A percentile compares a stretch with the other conserved stretches of the same genome.
phyloP scores from a whole-genome alignment of 2,113 vertebrate genomes.

The Sciurus niger region DNA sequence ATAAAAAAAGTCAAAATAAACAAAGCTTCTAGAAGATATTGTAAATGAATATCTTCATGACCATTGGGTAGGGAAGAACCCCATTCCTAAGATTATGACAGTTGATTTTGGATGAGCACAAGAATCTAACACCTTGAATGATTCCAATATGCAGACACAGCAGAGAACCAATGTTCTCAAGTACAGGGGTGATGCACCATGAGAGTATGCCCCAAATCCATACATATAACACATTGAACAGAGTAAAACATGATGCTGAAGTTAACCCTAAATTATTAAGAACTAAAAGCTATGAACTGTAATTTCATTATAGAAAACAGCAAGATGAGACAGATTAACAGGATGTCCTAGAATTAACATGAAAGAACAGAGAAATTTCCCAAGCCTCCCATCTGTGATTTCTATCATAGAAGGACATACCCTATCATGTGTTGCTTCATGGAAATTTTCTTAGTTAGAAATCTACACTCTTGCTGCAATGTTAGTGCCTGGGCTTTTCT shows the following conservation, averaged over 20 bases:
- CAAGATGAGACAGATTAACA: not conserved
- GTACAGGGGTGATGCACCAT: not conserved
- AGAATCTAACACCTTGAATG: not conserved
- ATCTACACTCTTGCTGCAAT: not conserved
- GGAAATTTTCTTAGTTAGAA: not conserved
- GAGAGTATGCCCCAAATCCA: not conserved
- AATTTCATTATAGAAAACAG: not conserved
- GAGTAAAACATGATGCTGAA: not conserved
- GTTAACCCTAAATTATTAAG: not conserved
- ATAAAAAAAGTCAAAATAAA: not conserved
- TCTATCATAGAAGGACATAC: not conserved
- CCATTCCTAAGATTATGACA: not conserved
- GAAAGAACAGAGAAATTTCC: not conserved
- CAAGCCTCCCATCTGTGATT: no score
- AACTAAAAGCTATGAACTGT: not conserved
- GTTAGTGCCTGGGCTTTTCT: not conserved
- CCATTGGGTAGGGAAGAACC: not conserved
- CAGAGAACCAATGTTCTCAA: not conserved
- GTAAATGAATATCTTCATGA: not conserved
- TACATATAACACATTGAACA: not conserved
- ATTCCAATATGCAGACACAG: not conserved
- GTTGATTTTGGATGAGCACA: not conserved
- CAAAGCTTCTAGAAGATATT: not conserved
- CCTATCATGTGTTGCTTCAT: not conserved
- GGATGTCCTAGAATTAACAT: not conserved